A percentile compares a stretch with the other conserved stretches of the same genome.
Evolutionary conservation across 92 coral and sea anemone species (phyloP).

Genomic region (Pocillopora grandis): DNA sequence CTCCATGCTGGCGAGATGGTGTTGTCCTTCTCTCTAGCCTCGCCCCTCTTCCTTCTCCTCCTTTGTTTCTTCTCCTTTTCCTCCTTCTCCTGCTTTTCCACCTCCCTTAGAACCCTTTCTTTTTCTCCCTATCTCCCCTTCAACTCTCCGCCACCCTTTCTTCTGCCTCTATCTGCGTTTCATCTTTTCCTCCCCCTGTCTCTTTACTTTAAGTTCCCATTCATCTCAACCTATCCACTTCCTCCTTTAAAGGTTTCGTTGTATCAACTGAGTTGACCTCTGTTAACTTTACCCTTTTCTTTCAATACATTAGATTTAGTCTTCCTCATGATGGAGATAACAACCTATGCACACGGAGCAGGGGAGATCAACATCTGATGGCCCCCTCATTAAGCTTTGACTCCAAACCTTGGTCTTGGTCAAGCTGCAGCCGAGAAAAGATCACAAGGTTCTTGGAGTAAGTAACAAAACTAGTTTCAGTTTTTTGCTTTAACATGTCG

Average conservation of each 20-base stretch:
- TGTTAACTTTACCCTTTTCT: not conserved
- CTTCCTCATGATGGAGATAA: constrained; percentile 85
- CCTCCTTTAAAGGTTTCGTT: too few relatives aligned
- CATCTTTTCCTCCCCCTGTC: not conserved
- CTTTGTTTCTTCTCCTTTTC: not conserved
- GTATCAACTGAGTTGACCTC: too few relatives aligned
- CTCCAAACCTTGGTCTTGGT: constrained; percentile 94
- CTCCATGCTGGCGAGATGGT: too few relatives aligned
- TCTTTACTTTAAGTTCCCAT: not conserved
- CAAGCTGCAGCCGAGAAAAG: constrained; percentile 81
- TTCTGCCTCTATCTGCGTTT: not conserved
- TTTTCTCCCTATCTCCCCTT: not conserved
- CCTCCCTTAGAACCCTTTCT: not conserved
- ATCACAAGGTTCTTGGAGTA: constrained; percentile 83
- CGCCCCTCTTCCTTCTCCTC: not conserved
- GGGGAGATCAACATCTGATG: constrained; percentile 72
- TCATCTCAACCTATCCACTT: not conserved
- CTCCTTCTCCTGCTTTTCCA: not conserved
- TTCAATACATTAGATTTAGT: constrained; percentile 55
- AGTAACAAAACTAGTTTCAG: constrained; percentile 31
- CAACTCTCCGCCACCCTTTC: not conserved
- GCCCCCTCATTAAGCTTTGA: constrained; percentile 85
- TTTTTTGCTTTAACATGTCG: not conserved
- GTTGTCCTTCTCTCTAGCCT: too few relatives aligned
- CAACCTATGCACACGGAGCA: constrained; percentile 63